Evolutionary conservation across 2,888 invertebrate genomes (phyloP), one percentile per base, ranked within the genome.

Genomic region (Agrochola lota): DNA sequence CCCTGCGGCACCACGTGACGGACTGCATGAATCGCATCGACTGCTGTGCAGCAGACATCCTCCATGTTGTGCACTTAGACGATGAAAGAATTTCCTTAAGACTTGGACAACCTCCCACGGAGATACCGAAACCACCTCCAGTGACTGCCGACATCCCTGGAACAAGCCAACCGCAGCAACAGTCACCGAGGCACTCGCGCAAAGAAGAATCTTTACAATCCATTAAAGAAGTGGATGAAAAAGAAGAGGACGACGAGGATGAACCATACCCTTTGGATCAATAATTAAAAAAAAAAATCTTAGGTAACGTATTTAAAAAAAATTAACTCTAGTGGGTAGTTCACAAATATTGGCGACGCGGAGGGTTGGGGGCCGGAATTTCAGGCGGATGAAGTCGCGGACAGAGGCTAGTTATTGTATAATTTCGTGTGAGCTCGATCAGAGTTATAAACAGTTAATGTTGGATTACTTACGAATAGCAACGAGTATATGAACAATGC

Each of bases 141-240:
- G 40, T 64, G 0, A 46, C 49, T 55, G 23, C 64, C 1, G 0
- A n/a, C 11, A n/a, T 60, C 59, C 30, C 59, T 59, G 40, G 40
- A 40, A 0, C 46, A 23, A 7, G 52, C 60, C 57, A 69, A 35
- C 63, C 8, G 11, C 67, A 49, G 26, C 49, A 64, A 35, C 43
- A 8, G 7, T 40, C 49, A 20, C 30, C 20, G 2, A 75, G 6
- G 30, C 46, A n/a, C 8, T 35, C 74, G 49, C 71, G 66, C 43
- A 60, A 77, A 12, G 86, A 87, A n/a, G 84, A 74, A 35, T 86
- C 87, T 20, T 85, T 96, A 26, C 87, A 92, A 15, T 90, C 89
- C 4, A 96, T 96, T 52, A 87, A 74, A 68, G 95, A 95, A 86
- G 94, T 94, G 78, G 92, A 93, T 11, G 93, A 94, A 81, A 88